Conservation (phyloP, 2,113 vertebrate species). For the Neolamprologus fasciatus region DNA sequence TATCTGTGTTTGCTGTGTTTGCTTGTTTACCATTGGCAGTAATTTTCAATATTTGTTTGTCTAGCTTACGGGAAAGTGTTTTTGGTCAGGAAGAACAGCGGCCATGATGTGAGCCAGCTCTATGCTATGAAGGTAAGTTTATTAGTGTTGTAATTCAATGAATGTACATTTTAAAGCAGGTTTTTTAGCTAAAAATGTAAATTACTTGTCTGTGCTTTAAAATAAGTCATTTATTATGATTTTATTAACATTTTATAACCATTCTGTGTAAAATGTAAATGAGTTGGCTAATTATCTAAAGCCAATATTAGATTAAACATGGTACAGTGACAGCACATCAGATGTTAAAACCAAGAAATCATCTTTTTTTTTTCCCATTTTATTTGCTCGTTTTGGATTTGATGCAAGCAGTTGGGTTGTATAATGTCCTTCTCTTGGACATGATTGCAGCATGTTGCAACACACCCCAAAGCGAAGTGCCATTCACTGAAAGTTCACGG, state of each 20-base stretch:
- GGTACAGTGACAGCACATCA: not conserved
- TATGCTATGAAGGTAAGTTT: conserved; percentile 85
- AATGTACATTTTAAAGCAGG: not conserved
- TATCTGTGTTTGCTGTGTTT: not conserved
- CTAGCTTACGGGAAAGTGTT: conserved; percentile 92
- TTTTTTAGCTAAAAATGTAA: not conserved
- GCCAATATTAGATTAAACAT: not conserved
- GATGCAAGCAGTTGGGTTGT: not conserved
- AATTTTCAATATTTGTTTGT: not conserved
- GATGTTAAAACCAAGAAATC: not conserved
- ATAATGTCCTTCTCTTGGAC: not conserved
- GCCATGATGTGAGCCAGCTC: conserved; percentile 80
- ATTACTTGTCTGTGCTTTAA: not conserved
- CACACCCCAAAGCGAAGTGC: not conserved
- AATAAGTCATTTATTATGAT: not conserved
- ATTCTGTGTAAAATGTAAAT: not conserved
- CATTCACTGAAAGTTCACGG: not conserved
- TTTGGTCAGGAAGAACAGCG: conserved; percentile 84
- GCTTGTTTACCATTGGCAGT: not conserved
- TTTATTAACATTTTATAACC: not conserved
- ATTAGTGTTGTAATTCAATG: not conserved
- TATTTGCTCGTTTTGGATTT: not conserved
- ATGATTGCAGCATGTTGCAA: not conserved
- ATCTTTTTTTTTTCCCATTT: not conserved
- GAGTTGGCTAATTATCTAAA: not conserved